Base-by-base conservation (phyloP, 2,797 vertebrate genomes). In the Sebastes kiyomatsui region DNA sequence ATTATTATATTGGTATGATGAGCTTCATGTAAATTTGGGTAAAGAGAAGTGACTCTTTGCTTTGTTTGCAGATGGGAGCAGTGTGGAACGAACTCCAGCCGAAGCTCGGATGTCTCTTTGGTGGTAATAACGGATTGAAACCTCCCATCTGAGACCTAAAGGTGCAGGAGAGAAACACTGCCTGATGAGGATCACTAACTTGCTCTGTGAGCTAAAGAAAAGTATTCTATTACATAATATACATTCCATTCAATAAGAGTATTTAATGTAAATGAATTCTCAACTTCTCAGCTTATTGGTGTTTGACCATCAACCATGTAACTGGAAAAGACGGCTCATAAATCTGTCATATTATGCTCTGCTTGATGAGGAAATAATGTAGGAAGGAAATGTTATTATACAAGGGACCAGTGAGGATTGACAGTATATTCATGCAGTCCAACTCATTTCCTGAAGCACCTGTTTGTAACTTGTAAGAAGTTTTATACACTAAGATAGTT, bases 11-110 rank as follows among this genome's bases (percentile, higher is more conserved):
- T n/a, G 12, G 12, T 16, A 14, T 59, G 22, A 7, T 11, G 20
- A 61, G 1, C 8, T 35, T 42, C 10, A 6, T 20, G 2, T 20
- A 72, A 61, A n/a, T 66, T 1, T 16, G 5, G 14, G 6, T 69
- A 8, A 33, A 61, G 13, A 33, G 16, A 72, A 27, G 1, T 38
- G 9, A 66, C 14, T 49, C 71, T 59, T 38, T 27, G 16, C 46
- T 76, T 42, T 62, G 32, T 62, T 78, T 84, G 13, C 91, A 99
- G 99, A 99, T 99, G 98, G 97, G 97, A 75, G 96, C 96, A 56
- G 97, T 99, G 74, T 99, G 98, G 99, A 97, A 97, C 2, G 97
- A 98, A 79, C 92, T 99, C 93, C 98, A 97, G 82, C 97, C 97
- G n/a, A 99, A 99, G 91, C 87, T 99, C 10, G 97, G 95, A 79